Evolutionary conservation across 1,140 invertebrate genomes (phyloP).

Genomic region (Brachionus asplanchnoidis): DNA sequence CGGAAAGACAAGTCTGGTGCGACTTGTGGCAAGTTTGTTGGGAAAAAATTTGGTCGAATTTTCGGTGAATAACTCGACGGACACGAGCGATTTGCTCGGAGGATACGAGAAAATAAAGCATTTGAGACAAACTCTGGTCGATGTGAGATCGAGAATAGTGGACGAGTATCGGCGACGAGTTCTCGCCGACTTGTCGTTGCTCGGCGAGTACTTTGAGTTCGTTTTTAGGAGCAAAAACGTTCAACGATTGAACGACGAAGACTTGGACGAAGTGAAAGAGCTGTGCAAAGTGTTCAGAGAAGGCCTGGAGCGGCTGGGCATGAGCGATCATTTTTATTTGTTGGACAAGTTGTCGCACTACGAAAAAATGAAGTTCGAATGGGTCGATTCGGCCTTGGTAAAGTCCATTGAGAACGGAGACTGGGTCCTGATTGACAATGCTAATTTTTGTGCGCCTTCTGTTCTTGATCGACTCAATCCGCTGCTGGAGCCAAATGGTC

Average conservation of each 20-base stretch:
- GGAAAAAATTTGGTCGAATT: conserved; percentile 8
- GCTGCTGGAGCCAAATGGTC: conserved; percentile 84
- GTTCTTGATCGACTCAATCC: conserved; percentile 79
- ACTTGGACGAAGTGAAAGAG: not conserved
- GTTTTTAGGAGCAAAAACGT: not conserved
- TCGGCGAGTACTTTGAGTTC: not conserved
- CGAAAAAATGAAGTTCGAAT: conserved; percentile 69
- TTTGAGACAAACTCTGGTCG: not conserved
- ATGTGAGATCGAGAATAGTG: not conserved
- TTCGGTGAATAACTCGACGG: conserved; percentile 65
- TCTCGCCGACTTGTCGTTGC: not conserved
- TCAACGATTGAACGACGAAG: not conserved
- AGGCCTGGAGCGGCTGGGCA: not conserved
- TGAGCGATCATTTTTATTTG: not conserved
- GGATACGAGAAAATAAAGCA: conserved; percentile 83
- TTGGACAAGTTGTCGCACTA: not conserved
- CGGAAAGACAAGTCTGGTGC: conserved; percentile 77
- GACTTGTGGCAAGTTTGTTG: conserved; percentile 65
- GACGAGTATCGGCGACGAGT: not conserved
- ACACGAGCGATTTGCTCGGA: conserved; percentile 87
- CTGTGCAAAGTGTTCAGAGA: not conserved
- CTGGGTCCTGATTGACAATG: conserved; percentile 91
- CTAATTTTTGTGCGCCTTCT: conserved; percentile 77
- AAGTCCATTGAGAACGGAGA: conserved; percentile 76
- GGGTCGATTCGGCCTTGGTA: conserved; percentile 89